phyloP scores from a whole-genome alignment of 2,797 vertebrate genomes.

The Microhierax caerulescens region DNA sequence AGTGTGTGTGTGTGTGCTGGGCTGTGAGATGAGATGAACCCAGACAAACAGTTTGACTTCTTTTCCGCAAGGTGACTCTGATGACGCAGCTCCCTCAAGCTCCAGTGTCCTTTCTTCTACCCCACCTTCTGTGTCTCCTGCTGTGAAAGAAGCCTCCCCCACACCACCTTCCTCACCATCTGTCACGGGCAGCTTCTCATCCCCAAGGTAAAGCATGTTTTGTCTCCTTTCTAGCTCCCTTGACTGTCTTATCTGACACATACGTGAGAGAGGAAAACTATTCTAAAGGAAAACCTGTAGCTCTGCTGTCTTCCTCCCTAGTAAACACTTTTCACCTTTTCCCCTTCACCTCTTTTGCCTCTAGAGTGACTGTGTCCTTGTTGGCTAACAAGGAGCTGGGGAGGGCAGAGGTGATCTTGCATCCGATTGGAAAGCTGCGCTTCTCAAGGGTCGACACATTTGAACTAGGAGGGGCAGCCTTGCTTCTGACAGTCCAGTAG shows the following conservation, averaged over 20 bases:
- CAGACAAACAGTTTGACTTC: slow-evolving; percentile 3
- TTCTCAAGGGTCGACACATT: neutral
- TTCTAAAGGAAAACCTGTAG: neutral
- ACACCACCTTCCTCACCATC: slow-evolving; percentile 96
- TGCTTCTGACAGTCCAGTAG: neutral
- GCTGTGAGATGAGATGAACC: neutral
- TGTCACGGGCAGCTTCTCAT: slow-evolving; percentile 86
- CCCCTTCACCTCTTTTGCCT: neutral
- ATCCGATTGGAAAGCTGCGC: neutral
- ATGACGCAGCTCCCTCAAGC: slow-evolving; percentile 89
- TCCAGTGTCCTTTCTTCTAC: slow-evolving; percentile 88
- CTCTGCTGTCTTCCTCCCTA: neutral
- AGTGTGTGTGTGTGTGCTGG: neutral
- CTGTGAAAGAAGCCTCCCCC: slow-evolving; percentile 91
- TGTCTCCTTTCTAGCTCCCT: neutral
- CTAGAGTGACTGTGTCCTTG: neutral
- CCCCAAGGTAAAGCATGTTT: slow-evolving; percentile 82
- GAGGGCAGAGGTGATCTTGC: neutral
- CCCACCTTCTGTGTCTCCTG: slow-evolving; percentile 89
- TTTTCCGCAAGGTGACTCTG: slow-evolving; percentile 88
- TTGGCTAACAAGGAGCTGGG: neutral
- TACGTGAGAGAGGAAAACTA: neutral
- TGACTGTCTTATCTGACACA: neutral
- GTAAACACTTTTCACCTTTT: neutral
- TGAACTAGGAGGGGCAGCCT: neutral